These are phyloP conservation scores for Taurulus bubalis DNA, from an alignment of 2,113 vertebrate genomes.

Conservation along the genomic window DNA sequence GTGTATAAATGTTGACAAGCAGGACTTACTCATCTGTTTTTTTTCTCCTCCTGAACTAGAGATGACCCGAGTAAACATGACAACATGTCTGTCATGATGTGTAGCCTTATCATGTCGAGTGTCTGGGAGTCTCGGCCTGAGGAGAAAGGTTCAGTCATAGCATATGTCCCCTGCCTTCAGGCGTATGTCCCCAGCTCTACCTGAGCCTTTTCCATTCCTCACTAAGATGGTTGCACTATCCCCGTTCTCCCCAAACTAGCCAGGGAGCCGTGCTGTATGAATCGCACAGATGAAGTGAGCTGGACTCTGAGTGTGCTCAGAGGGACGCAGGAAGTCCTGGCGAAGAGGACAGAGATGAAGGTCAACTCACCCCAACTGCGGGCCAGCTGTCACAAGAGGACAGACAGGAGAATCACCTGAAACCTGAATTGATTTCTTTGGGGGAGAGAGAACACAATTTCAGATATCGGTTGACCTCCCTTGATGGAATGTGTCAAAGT, in stretches of 20 bases:
- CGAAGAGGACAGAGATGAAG: constrained; percentile 71
- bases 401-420: constrained; percentile 76
- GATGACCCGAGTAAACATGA: constrained; percentile 19
- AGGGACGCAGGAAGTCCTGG: constrained; percentile 48
- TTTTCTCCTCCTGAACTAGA: neutral
- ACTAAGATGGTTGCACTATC: constrained; percentile 12
- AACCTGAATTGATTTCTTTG: constrained; percentile 80
- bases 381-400: constrained; percentile 72
- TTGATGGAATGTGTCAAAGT: constrained; percentile 74
- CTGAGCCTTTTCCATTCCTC: neutral
- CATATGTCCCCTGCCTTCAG: constrained; percentile 48
- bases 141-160: constrained; percentile 36
- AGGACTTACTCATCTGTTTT: constrained; percentile 11
- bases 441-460: constrained; percentile 69
- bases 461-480: constrained; percentile 78
- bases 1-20: neutral
- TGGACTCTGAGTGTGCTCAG: constrained; percentile 44
- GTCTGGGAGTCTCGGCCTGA: constrained; percentile 20
- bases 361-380: constrained; percentile 62
- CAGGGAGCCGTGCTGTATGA: constrained; percentile 1
- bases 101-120: constrained; percentile 16
- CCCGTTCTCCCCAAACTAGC: constrained; percentile 6
- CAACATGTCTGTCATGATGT: constrained; percentile 29
- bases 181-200: constrained; percentile 29
- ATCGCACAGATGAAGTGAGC: constrained; percentile 61